Percentiles rank a stretch among this genome's conserved stretches.
Evolutionary conservation across 2,888 invertebrate genomes (phyloP).

Genomic region (Linyphia triangularis): DNA sequence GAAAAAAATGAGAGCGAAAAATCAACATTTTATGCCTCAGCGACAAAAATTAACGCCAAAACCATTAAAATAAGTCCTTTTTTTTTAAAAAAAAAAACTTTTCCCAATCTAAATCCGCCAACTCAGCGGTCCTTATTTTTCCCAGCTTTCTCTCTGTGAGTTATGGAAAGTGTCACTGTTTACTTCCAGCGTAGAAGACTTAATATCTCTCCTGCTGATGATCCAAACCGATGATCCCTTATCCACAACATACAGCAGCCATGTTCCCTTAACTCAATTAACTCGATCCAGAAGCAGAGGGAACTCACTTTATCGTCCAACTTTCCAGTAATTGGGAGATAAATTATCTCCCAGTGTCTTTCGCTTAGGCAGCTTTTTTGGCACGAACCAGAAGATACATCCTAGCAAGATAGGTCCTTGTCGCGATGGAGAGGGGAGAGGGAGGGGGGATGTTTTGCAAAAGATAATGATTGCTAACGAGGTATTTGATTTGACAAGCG

Average conservation of each 20-base stretch:
- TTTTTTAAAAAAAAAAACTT: too few relatives aligned
- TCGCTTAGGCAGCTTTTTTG: not conserved
- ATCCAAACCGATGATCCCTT: not conserved
- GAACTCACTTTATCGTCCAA: not conserved
- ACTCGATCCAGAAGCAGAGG: slow-evolving; percentile 11
- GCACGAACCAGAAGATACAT: not conserved
- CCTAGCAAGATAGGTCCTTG: not conserved
- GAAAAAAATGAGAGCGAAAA: too few relatives aligned
- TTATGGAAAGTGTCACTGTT: too few relatives aligned
- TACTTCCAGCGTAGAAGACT: too few relatives aligned
- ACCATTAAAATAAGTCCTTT: too few relatives aligned
- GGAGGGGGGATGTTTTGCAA: not conserved
- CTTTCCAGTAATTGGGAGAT: slow-evolving; percentile 34
- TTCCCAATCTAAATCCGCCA: too few relatives aligned
- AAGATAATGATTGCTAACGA: slow-evolving; percentile 3
- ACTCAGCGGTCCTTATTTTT: too few relatives aligned
- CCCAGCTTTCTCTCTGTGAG: too few relatives aligned
- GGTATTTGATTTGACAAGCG: not conserved
- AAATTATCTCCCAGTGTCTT: slow-evolving; percentile 36
- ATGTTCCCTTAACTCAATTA: slow-evolving; percentile 36
- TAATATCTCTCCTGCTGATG: too few relatives aligned
- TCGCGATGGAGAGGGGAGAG: not conserved
- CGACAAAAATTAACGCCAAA: too few relatives aligned
- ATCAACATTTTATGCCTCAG: too few relatives aligned
- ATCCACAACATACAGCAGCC: not conserved